Conservation (phyloP, 1,140 invertebrate species). For the Philotrypesis tridentata region DNA sequence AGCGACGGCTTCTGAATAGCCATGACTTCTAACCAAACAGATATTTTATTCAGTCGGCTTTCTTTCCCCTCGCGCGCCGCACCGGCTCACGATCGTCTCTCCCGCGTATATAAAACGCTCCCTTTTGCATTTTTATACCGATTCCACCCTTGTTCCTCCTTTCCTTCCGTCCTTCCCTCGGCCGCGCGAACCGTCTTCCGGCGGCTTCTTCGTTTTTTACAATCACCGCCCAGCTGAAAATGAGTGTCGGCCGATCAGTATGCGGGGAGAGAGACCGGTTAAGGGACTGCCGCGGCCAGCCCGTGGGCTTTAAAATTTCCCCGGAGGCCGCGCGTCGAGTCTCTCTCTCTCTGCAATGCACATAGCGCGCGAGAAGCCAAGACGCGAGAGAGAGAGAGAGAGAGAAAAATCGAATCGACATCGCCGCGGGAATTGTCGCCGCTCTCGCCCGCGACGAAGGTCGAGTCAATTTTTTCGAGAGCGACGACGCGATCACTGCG, state of each 20-base stretch:
- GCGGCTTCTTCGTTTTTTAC: constrained; percentile 4
- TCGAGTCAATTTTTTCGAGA: neutral
- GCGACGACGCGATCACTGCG: no score
- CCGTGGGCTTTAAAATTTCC: constrained; percentile 57
- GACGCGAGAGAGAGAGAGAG: constrained; percentile 11
- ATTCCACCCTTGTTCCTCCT: neutral
- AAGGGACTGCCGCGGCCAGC: constrained; percentile 25
- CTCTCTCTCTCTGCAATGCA: no score
- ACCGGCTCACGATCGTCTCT: constrained; percentile 35
- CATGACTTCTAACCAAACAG: constrained; percentile 42
- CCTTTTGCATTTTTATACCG: constrained; percentile 35
- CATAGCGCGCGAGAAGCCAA: no score
- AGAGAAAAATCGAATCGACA: neutral
- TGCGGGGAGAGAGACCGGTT: constrained; percentile 45
- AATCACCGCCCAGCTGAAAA: constrained; percentile 35
- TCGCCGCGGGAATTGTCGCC: neutral
- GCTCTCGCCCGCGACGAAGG: neutral
- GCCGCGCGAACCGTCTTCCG: no score
- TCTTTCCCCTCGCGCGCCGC: neutral
- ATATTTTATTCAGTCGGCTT: constrained; percentile 39
- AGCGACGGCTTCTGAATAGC: constrained; percentile 54
- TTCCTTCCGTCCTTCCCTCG: no score
- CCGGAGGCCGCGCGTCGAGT: constrained; percentile 40
- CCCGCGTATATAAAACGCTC: constrained; percentile 29
- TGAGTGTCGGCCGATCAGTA: constrained; percentile 52